Percentiles rank a stretch among this genome's conserved stretches.
These are phyloP conservation scores for Heterochromis multidens DNA, from an alignment of 2,113 vertebrate genomes.

Conservation along the genomic window DNA sequence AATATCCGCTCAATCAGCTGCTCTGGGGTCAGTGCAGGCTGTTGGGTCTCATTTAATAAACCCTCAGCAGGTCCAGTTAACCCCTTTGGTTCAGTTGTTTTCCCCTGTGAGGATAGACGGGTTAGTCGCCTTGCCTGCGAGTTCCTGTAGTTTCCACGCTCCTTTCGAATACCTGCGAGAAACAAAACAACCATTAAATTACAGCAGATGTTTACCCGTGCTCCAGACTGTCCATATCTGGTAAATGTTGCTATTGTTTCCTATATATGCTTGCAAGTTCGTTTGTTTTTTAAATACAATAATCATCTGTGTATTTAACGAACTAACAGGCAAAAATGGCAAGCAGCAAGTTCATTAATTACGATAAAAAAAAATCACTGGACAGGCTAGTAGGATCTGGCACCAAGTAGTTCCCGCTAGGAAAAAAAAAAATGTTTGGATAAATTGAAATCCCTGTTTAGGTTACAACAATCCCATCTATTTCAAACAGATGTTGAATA, in stretches of 20 bases:
- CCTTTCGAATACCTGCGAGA: constrained; percentile 70
- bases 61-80: constrained; percentile 21
- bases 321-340: neutral
- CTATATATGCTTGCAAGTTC: neutral
- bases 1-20: constrained; percentile 86
- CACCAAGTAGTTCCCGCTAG: neutral
- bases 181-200: neutral
- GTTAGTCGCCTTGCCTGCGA: constrained; percentile 71
- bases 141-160: constrained; percentile 60
- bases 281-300: too few species aligned
- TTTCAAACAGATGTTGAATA: neutral
- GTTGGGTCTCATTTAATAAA: constrained; percentile 50
- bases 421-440: neutral
- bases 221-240: neutral
- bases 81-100: constrained; percentile 12
- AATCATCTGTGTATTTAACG: too few species aligned
- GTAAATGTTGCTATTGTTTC: neutral
- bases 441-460: neutral
- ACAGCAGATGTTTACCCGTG: neutral
- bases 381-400: neutral
- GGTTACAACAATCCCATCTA: neutral
- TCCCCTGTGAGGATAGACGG: constrained; percentile 69
- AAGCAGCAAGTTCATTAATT: neutral
- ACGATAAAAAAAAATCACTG: neutral
- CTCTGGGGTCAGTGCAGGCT: constrained; percentile 77